A percentile compares a stretch with the other conserved stretches of the same genome.
These are phyloP conservation scores for Paracyclopina nana DNA, from an alignment of 1,140 invertebrate species.

Conservation along the genomic window DNA sequence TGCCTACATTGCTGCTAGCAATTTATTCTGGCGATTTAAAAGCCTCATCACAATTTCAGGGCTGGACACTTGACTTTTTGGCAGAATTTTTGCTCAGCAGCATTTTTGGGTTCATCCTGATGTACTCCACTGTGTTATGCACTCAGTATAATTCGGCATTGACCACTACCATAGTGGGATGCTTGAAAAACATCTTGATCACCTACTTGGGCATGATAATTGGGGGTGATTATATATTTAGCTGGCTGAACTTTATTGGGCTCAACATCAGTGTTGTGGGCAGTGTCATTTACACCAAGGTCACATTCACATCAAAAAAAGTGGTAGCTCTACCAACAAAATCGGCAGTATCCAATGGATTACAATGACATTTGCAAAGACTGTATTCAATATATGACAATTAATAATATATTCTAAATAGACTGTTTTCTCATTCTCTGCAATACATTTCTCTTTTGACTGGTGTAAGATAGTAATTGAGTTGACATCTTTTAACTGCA, in stretches of 20 bases:
- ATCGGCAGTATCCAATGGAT: no score
- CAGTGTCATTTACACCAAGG: slow-evolving; percentile 54
- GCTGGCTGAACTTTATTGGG: slow-evolving; percentile 76
- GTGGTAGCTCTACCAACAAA: no score
- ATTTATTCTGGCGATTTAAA: slow-evolving; percentile 61
- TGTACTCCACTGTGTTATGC: slow-evolving; percentile 85
- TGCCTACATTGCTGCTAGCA: slow-evolving; percentile 52
- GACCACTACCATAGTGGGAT: slow-evolving; percentile 95
- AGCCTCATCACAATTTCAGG: no score
- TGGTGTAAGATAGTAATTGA: no score
- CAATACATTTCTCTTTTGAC: no score
- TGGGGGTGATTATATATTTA: slow-evolving; percentile 90
- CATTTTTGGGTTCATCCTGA: slow-evolving; percentile 87
- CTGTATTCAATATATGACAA: no score
- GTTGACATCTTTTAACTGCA: no score
- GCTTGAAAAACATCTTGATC: slow-evolving; percentile 77
- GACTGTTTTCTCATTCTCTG: no score
- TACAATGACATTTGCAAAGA: no score
- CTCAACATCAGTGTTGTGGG: slow-evolving; percentile 68
- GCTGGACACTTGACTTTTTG: no score
- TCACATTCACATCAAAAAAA: no score
- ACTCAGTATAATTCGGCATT: slow-evolving; percentile 89
- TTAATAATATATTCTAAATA: no score
- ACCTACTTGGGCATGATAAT: slow-evolving; percentile 86
- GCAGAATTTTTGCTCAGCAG: slow-evolving; percentile 88